A percentile compares a stretch with the other conserved stretches of the same genome.
Evolutionary conservation across 2,888 invertebrate species (phyloP).

Genomic region (Hydrotaea diabolus): DNA sequence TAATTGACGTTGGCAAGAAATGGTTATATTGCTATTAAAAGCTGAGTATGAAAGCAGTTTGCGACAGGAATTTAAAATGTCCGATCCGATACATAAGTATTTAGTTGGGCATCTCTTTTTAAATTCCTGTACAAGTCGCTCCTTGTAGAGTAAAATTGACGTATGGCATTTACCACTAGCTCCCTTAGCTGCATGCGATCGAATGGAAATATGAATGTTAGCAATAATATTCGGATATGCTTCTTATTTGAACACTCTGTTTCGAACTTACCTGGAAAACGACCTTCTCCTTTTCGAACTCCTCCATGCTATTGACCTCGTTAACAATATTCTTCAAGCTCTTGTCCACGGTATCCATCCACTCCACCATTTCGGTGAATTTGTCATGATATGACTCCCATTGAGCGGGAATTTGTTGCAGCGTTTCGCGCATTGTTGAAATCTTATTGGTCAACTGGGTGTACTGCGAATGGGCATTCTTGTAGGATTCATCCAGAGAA

Average conservation of each 20-base stretch:
- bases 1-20: not conserved
- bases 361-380: slow-evolving; percentile 90
- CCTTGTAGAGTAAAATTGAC: slow-evolving; percentile 39
- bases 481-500: slow-evolving; percentile 84
- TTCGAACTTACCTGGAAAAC: slow-evolving; percentile 89
- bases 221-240: slow-evolving; percentile 10
- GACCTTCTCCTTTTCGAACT: slow-evolving; percentile 93
- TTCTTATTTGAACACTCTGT: not conserved
- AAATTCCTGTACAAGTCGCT: slow-evolving; percentile 25
- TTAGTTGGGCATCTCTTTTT: not conserved
- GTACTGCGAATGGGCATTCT: slow-evolving; percentile 89
- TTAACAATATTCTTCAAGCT: slow-evolving; percentile 91
- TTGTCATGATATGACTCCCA: slow-evolving; percentile 93
- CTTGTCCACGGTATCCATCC: slow-evolving; percentile 95
- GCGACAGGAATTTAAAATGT: not conserved
- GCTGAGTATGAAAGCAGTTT: too few species aligned
- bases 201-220: slow-evolving; percentile 41
- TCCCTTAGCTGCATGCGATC: slow-evolving; percentile 80
- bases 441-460: slow-evolving; percentile 86
- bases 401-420: slow-evolving; percentile 93
- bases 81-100: not conserved
- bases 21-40: too few species aligned
- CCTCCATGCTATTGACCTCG: slow-evolving; percentile 92
- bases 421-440: slow-evolving; percentile 86
- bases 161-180: slow-evolving; percentile 80